Conservation (phyloP, 2,113 vertebrate genomes). For the Ptilorrhoa leucosticta region DNA sequence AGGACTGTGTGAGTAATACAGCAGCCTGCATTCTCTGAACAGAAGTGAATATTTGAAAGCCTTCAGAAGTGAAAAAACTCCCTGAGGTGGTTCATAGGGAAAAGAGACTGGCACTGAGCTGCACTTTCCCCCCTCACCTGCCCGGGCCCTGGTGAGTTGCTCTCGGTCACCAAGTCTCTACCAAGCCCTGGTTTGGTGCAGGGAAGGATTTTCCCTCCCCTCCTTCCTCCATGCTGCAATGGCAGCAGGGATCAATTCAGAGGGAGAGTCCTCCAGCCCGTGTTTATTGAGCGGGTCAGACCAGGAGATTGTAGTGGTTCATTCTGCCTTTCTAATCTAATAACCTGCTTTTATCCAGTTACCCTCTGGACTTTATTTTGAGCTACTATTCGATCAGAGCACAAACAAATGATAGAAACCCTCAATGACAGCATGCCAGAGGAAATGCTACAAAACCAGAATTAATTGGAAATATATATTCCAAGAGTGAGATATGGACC, state of each 20-base stretch:
- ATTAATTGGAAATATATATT: constrained; percentile 69
- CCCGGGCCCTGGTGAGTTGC: neutral
- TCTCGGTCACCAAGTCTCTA: neutral
- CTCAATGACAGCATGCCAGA: constrained; percentile 21
- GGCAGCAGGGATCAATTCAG: neutral
- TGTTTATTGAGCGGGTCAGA: neutral
- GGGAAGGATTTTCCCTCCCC: neutral
- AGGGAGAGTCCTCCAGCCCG: neutral
- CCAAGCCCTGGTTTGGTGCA: neutral
- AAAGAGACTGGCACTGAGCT: neutral
- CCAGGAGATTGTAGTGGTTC: neutral
- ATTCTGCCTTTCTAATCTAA: constrained; percentile 30
- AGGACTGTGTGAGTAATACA: neutral
- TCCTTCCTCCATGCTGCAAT: neutral
- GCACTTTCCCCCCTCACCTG: neutral
- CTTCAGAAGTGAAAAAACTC: neutral
- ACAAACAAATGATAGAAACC: constrained; percentile 7
- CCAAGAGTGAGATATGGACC: constrained; percentile 29
- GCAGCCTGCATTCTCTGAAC: neutral
- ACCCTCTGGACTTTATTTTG: constrained; percentile 48
- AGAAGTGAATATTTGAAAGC: neutral
- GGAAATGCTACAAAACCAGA: constrained; percentile 33
- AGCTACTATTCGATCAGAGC: neutral
- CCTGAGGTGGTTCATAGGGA: neutral
- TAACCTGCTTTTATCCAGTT: constrained; percentile 48